phyloP scores from a whole-genome alignment of 2,113 vertebrate genomes.

The Podocnemis expansa region DNA sequence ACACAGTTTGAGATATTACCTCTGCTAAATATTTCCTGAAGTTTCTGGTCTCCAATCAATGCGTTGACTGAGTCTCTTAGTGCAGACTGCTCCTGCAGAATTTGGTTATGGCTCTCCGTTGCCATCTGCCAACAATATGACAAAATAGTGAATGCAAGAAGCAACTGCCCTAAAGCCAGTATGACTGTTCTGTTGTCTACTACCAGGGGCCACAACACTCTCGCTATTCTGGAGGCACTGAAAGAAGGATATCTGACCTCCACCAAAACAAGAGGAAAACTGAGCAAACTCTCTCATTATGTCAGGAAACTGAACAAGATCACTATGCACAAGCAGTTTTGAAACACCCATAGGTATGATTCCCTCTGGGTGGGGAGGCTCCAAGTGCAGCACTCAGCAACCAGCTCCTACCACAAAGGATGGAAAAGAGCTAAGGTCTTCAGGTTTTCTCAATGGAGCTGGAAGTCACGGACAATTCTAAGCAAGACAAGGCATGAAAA shows the following conservation, averaged over 20 bases:
- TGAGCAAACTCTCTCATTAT: neutral
- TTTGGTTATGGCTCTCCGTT: conserved; percentile 87
- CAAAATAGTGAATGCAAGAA: conserved; percentile 14
- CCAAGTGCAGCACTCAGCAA: neutral
- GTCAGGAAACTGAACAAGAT: neutral
- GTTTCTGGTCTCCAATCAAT: conserved; percentile 91
- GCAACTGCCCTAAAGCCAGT: neutral
- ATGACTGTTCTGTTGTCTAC: neutral
- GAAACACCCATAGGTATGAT: neutral
- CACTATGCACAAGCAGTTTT: neutral
- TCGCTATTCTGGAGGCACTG: neutral
- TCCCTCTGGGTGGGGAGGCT: neutral
- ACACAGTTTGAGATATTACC: conserved; percentile 77
- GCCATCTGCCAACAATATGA: conserved; percentile 81
- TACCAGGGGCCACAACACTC: neutral
- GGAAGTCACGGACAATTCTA: neutral
- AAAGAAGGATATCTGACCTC: neutral
- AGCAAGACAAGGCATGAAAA: neutral
- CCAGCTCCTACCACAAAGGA: neutral
- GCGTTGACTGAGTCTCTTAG: conserved; percentile 89
- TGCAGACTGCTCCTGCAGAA: conserved; percentile 88
- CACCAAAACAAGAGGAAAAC: neutral
- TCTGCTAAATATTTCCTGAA: conserved; percentile 97
- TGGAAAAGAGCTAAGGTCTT: rapidly evolving
- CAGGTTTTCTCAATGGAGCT: neutral